Evolutionary conservation across 2,888 invertebrate genomes (phyloP).

Genomic region (Cacoxenus indagator): DNA sequence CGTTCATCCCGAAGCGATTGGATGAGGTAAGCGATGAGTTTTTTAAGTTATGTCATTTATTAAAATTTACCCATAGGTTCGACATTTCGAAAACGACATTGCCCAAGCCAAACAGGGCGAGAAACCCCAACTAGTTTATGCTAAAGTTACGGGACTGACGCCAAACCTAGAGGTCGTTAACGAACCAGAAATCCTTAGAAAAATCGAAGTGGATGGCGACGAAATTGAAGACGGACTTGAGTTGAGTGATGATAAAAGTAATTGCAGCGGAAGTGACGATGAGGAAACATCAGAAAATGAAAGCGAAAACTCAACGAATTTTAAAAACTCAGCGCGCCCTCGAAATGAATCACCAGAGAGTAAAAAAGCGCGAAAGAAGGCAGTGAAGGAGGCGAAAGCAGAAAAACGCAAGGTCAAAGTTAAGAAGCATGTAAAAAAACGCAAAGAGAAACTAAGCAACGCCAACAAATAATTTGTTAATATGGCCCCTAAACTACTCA

Average conservation of each 20-base stretch:
- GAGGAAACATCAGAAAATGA: constrained; percentile 34
- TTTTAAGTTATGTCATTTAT: not conserved
- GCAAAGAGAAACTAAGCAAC: constrained; percentile 78
- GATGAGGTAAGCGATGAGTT: constrained; percentile 78
- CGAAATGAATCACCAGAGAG: constrained; percentile 86
- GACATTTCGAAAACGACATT: constrained; percentile 89
- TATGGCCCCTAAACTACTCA: no score
- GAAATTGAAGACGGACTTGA: constrained; percentile 27
- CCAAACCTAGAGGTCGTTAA: constrained; percentile 82
- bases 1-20: constrained; percentile 93
- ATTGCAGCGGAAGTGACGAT: constrained; percentile 36
- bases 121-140: constrained; percentile 82
- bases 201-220: constrained; percentile 27
- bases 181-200: constrained; percentile 75
- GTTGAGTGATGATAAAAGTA: constrained; percentile 38
- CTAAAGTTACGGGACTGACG: constrained; percentile 88
- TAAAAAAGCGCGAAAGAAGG: constrained; percentile 87
- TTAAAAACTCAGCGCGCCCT: constrained; percentile 78
- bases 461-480: constrained; percentile 70
- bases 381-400: constrained; percentile 88
- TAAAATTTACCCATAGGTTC: constrained; percentile 74
- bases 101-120: constrained; percentile 82
- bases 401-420: constrained; percentile 90
- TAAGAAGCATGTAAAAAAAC: constrained; percentile 94
- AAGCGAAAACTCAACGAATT: constrained; percentile 72